Evolutionary conservation across 2,797 vertebrate species (phyloP).

Genomic region (Lophotriccus pileatus): DNA sequence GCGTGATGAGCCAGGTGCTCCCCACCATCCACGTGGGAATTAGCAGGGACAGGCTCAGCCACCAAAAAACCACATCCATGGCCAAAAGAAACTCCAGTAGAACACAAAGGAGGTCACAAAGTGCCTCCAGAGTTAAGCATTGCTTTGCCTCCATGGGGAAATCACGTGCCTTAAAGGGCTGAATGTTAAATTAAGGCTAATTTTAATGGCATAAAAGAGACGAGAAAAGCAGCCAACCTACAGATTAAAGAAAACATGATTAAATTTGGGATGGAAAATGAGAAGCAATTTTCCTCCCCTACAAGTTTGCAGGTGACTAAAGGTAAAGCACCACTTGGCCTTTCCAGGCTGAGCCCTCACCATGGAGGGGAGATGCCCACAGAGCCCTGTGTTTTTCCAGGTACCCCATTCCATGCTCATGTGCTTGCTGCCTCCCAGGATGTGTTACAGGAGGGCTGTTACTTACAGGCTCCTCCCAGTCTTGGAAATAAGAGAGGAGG

Average conservation of each 20-base stretch:
- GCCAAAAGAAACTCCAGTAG: not conserved
- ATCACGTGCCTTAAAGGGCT: not conserved
- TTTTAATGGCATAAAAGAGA: not conserved
- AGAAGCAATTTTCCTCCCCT: not conserved
- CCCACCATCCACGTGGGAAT: accelerated
- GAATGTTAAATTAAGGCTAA: constrained; percentile 12
- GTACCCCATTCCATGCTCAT: accelerated
- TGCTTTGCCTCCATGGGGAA: not conserved
- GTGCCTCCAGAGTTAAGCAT: not conserved
- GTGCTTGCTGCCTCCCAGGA: not conserved
- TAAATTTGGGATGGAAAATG: not conserved
- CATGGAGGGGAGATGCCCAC: accelerated
- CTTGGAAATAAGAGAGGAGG: not conserved
- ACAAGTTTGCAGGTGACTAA: not conserved
- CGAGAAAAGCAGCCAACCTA: not conserved
- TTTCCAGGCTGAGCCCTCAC: not conserved
- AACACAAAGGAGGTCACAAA: not conserved
- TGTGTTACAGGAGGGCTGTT: not conserved
- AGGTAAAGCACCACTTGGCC: not conserved
- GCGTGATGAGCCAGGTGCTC: accelerated
- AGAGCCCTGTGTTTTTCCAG: accelerated
- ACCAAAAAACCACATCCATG: accelerated
- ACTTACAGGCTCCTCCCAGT: not conserved
- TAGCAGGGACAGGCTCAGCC: not conserved
- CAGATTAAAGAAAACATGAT: not conserved